phyloP scores from a whole-genome alignment of 64 coral and sea anemone species.

The Pachyseris speciosa region DNA sequence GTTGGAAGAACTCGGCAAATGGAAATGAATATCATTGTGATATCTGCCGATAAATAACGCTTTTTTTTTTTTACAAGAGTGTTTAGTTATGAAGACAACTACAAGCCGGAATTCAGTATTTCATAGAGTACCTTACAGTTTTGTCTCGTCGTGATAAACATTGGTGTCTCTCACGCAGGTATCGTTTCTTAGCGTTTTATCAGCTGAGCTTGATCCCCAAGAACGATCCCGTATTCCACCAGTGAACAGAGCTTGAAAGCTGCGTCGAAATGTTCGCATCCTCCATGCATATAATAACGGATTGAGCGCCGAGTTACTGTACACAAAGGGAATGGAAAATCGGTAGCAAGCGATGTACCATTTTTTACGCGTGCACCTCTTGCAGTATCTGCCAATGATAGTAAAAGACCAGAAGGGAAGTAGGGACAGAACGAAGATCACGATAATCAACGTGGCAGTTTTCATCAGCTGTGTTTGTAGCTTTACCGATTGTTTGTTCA shows the following conservation, averaged over 20 bases:
- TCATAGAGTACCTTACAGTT: not conserved
- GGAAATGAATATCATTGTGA: no score
- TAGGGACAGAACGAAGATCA: slow-evolving; percentile 45
- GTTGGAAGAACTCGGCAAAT: no score
- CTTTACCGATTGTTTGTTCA: slow-evolving; percentile 8
- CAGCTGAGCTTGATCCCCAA: not conserved
- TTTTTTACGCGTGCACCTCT: not conserved
- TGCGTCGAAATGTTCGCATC: slow-evolving; percentile 30
- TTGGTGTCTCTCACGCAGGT: not conserved
- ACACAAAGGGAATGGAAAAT: slow-evolving; percentile 56
- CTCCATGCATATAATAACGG: slow-evolving; percentile 64
- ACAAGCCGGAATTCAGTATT: no score
- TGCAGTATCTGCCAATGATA: slow-evolving; percentile 8
- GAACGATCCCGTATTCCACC: not conserved
- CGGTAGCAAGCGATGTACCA: slow-evolving; percentile 51
- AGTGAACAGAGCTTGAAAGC: slow-evolving; percentile 16
- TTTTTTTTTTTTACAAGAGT: no score
- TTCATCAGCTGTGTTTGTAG: slow-evolving; percentile 24
- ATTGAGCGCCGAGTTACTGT: slow-evolving; percentile 53
- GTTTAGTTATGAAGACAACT: no score
- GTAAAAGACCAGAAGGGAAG: slow-evolving; percentile 33
- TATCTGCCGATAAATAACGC: not conserved
- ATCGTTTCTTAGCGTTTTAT: not conserved
- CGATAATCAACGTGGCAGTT: slow-evolving; percentile 23
- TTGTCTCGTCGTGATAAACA: not conserved